phyloP scores from a whole-genome alignment of 2,888 invertebrate species.

The Lacanobia oleracea region DNA sequence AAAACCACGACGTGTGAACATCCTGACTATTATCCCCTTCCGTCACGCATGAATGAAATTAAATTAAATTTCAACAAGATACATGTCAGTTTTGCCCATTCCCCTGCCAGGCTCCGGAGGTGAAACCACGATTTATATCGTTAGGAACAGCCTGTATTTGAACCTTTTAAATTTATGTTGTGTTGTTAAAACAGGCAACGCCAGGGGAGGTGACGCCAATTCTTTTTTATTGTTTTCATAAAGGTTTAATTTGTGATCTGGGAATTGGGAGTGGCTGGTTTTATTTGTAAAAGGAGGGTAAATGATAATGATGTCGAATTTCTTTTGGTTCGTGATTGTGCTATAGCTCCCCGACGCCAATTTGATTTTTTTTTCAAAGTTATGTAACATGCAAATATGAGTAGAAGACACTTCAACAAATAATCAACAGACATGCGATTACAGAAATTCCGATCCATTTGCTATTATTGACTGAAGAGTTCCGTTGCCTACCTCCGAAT shows the following conservation, averaged over 20 bases:
- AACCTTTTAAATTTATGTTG: conserved; percentile 71
- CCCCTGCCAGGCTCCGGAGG: conserved; percentile 63
- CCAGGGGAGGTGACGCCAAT: conserved; percentile 56
- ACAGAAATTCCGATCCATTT: no score
- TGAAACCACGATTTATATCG: conserved; percentile 66
- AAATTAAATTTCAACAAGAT: conserved; percentile 74
- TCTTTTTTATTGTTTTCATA: conserved; percentile 67
- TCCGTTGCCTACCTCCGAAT: no score
- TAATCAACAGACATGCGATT: no score
- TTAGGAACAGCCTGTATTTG: conserved; percentile 54
- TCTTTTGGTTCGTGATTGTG: neutral
- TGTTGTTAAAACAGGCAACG: conserved; percentile 61
- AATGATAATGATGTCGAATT: neutral
- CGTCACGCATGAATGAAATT: conserved; percentile 69
- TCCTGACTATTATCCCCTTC: conserved; percentile 39
- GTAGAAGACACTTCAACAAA: no score
- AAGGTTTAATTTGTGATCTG: conserved; percentile 67
- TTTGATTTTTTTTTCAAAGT: no score
- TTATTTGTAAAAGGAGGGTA: conserved; percentile 10
- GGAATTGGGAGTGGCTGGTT: conserved; percentile 40
- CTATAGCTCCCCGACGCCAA: no score
- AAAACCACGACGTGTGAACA: conserved; percentile 44
- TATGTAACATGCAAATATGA: no score
- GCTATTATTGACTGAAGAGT: no score
- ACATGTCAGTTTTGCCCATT: conserved; percentile 48